Percentiles rank a stretch among this genome's conserved stretches.
Evolutionary conservation across 30 jellyfish, hydroid and myxozoan genomes (phyloP).

Genomic region (Rhopilema esculentum): DNA sequence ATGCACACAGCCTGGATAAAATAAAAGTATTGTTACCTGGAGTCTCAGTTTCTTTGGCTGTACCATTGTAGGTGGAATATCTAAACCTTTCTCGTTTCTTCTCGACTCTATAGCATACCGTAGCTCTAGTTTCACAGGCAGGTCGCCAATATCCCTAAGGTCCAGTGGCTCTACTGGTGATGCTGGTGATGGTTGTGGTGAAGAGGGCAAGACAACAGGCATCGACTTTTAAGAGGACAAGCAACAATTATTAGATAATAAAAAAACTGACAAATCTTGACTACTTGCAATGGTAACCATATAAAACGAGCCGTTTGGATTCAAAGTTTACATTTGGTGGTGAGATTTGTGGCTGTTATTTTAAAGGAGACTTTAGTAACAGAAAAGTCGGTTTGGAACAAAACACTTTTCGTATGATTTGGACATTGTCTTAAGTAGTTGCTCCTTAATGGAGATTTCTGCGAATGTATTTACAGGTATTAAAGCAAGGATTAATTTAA

Average conservation of each 20-base stretch:
- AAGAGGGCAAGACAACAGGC: slow-evolving; percentile 63
- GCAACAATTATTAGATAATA: not conserved
- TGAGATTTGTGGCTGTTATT: too few relatives aligned
- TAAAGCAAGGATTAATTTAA: too few relatives aligned
- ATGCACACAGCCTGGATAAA: too few relatives aligned
- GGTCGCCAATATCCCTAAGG: slow-evolving; percentile 84
- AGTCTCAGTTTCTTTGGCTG: slow-evolving; percentile 49
- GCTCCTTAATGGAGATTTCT: too few relatives aligned
- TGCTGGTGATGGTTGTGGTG: slow-evolving; percentile 71
- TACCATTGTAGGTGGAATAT: slow-evolving; percentile 83
- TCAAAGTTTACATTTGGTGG: too few relatives aligned
- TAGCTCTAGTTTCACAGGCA: slow-evolving; percentile 93
- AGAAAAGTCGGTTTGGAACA: too few relatives aligned
- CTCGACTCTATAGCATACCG: slow-evolving; percentile 96
- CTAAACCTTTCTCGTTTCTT: slow-evolving; percentile 91
- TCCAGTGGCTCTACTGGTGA: slow-evolving; percentile 69
- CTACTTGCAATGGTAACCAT: not conserved
- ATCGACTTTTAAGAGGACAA: slow-evolving; percentile 16
- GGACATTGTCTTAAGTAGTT: too few relatives aligned
- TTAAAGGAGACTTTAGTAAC: too few relatives aligned
- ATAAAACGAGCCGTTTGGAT: too few relatives aligned
- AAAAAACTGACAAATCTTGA: not conserved
- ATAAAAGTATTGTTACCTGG: too few relatives aligned
- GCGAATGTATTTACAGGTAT: too few relatives aligned
- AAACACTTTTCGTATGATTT: too few relatives aligned